Evolutionary conservation across 2,113 vertebrate genomes (phyloP).

Genomic region (Burhinus oedicnemus): DNA sequence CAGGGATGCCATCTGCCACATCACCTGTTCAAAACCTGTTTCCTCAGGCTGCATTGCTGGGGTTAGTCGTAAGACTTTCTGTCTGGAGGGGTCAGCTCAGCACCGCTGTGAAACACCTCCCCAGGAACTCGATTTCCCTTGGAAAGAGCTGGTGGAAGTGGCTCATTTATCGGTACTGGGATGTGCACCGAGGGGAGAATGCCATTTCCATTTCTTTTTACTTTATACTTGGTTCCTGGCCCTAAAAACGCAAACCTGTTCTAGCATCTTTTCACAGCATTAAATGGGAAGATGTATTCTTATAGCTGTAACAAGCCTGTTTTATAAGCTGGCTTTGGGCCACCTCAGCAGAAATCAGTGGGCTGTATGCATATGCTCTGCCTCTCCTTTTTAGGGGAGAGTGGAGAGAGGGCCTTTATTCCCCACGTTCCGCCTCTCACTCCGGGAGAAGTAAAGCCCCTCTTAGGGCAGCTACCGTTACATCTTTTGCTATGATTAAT

Average conservation of each 20-base stretch:
- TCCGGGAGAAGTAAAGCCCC: not conserved
- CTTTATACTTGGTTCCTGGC: not conserved
- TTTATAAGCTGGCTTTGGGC: constrained; percentile 34
- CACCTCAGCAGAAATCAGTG: constrained; percentile 40
- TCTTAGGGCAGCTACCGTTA: not conserved
- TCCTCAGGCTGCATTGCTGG: not conserved
- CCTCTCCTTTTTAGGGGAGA: constrained; percentile 1
- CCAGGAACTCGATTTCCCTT: fast-evolving
- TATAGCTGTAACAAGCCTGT: not conserved
- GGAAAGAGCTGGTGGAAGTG: not conserved
- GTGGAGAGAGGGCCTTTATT: not conserved
- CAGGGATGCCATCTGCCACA: not conserved
- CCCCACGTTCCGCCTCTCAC: not conserved
- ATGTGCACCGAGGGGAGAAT: not conserved
- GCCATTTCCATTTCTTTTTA: not conserved
- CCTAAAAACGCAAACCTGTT: not conserved
- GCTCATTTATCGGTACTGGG: fast-evolving
- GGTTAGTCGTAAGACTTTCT: not conserved
- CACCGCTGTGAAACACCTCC: not conserved
- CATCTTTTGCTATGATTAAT: not conserved
- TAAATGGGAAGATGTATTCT: not conserved
- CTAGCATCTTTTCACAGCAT: not conserved
- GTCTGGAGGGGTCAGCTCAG: not conserved
- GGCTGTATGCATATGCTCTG: constrained; percentile 52
- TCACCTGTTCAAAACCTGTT: not conserved